Evolutionary conservation across 1,140 invertebrate species (phyloP).

Genomic region (Kradibia gibbosae): DNA sequence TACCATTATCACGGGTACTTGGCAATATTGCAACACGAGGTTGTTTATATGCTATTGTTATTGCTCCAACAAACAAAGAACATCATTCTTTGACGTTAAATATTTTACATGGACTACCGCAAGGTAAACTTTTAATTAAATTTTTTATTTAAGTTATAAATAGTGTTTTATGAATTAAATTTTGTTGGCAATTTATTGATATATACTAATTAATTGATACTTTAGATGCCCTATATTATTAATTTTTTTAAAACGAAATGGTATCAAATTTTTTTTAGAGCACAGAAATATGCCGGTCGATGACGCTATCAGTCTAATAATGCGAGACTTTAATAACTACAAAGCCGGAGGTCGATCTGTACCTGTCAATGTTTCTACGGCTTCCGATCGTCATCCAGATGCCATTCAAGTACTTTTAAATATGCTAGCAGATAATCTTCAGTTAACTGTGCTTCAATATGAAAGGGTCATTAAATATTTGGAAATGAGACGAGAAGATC

Average conservation of each 20-base stretch:
- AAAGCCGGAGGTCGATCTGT: constrained; percentile 76
- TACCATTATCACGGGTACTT: constrained; percentile 86
- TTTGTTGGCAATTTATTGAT: too few relatives aligned
- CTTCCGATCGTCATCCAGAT: constrained; percentile 77
- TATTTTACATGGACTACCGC: constrained; percentile 90
- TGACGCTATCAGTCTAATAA: constrained; percentile 86
- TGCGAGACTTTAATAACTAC: constrained; percentile 85
- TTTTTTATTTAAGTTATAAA: neutral
- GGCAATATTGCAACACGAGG: constrained; percentile 89
- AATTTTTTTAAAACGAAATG: neutral
- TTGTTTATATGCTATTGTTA: constrained; percentile 90
- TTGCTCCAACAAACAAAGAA: constrained; percentile 88
- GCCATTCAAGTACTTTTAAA: constrained; percentile 84
- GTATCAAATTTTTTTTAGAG: constrained; percentile 74
- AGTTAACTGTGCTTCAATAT: constrained; percentile 86
- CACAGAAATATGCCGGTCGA: constrained; percentile 96
- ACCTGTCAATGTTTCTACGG: constrained; percentile 64
- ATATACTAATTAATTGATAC: too few relatives aligned
- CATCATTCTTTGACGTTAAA: constrained; percentile 91
- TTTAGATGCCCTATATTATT: too few relatives aligned
- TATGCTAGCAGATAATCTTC: constrained; percentile 84
- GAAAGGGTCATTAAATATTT: constrained; percentile 86
- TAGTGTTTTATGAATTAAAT: too few relatives aligned
- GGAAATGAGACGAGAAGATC: constrained; percentile 81
- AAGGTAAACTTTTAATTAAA: constrained; percentile 76